These are phyloP conservation scores for Neomonachus schauinslandi DNA, from an alignment of 2,113 vertebrate species.

Conservation along the genomic window DNA sequence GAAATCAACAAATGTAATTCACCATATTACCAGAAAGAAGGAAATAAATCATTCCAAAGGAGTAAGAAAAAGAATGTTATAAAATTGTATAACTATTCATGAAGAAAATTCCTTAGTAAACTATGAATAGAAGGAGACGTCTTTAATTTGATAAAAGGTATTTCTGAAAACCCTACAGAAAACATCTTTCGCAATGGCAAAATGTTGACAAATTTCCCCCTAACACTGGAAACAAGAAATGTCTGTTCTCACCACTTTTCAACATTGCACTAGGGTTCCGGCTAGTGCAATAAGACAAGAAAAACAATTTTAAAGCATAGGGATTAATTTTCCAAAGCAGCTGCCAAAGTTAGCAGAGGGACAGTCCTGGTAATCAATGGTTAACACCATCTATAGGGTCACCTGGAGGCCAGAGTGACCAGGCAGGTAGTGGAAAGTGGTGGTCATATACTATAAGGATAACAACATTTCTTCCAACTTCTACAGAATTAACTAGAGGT, in stretches of 20 bases:
- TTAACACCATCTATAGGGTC: background rate
- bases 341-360: background rate
- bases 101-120: constrained; percentile 29
- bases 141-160: background rate
- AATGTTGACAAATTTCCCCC: background rate
- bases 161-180: background rate
- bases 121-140: background rate
- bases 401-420: no score
- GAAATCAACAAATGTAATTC: background rate
- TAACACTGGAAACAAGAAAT: background rate
- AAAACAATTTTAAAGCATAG: background rate
- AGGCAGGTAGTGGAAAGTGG: background rate
- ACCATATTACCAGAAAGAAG: background rate
- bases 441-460: background rate
- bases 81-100: background rate
- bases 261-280: background rate
- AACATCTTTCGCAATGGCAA: background rate
- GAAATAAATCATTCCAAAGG: background rate
- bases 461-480: background rate
- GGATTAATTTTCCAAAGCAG: background rate
- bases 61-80: background rate
- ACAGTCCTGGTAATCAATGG: background rate
- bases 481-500: background rate
- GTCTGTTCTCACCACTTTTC: background rate
- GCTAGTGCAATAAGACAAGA: background rate